Base-by-base conservation (phyloP, 2,797 vertebrate species). In the Holocentrus rufus region DNA sequence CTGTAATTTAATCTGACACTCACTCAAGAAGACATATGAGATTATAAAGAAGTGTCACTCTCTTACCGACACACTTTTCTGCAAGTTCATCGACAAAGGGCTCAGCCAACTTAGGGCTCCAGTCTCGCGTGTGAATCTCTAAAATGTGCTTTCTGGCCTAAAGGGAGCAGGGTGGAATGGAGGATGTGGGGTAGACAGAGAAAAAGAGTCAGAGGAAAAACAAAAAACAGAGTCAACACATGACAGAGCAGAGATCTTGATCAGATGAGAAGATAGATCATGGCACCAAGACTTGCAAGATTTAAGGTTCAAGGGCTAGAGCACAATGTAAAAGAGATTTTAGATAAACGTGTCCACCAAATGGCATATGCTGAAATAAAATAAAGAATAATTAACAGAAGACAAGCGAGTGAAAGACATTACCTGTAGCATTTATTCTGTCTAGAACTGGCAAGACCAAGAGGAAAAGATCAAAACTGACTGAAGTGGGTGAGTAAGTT, bases 81-180 rank as follows among this genome's bases (percentile, higher is more conserved):
- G 98, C 96, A 83, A 99, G 91, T 92, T 99, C 98, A 84, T 96
- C 95, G 83, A 99, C 90, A 92, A 99, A 99, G 90, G 94, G 91
- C 92, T 97, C 95, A 76, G 96, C 94, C 87, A 99, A 86, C 91
- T 95, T 97, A 77, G 98, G 98, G 91, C 94, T 97, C 98, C 98
- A 99, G 85, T 98, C 97, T 92, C 96, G 95, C 69, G 98, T 99
- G 92, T 99, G 97, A 88, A 99, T 99, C 91, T 98, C 94, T 89
- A 99, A 92, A 93, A 99, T 99, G 93, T 98, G 98, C 95, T 98
- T 99, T 94, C 98, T 95, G 92, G 98, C 97, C 98, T 99, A 85
- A 52, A 72, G 61, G 30, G 25, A n/a, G 20, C 11, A 14, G 25
- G 7, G 27, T 15, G 27, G 27, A 68, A 74, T 14, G 57, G 7